Conservation (phyloP, 1,140 invertebrate genomes). For the Lucilia cuprina region DNA sequence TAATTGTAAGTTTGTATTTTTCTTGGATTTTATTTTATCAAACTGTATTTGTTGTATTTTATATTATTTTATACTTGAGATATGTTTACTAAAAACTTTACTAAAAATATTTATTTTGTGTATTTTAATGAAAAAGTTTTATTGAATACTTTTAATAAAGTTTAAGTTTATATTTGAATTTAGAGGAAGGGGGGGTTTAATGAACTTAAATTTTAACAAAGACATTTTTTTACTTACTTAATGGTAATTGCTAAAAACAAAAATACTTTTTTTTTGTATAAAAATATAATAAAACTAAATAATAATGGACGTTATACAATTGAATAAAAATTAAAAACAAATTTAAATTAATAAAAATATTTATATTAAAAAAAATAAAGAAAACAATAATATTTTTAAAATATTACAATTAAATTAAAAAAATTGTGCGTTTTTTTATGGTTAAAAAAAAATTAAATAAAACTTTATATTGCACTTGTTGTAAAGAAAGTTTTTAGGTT, state of each 20-base stretch:
- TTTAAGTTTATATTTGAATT: not conserved
- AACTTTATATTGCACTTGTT: not conserved
- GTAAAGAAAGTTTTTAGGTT: not conserved
- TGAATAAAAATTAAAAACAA: not conserved
- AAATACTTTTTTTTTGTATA: not conserved
- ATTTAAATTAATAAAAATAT: not conserved
- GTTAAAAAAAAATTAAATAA: not conserved
- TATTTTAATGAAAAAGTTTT: not conserved
- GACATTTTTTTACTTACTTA: too few relatives aligned
- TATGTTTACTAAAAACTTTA: slow-evolving; percentile 1
- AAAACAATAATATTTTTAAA: not conserved
- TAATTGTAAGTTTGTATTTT: not conserved
- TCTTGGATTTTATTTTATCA: not conserved
- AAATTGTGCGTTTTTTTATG: not conserved
- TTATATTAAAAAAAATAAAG: not conserved
- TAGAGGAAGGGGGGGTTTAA: not conserved
- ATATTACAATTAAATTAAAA: not conserved
- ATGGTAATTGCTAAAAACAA: not conserved
- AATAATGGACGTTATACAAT: slow-evolving; percentile 2
- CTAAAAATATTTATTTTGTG: not conserved
- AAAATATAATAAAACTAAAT: not conserved
- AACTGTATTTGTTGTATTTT: too few relatives aligned
- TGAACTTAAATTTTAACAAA: too few relatives aligned
- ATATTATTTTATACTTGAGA: not conserved
- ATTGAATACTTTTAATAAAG: too few relatives aligned